Percentiles rank a stretch among this genome's conserved stretches.
These are phyloP conservation scores for Hyaena hyaena DNA, from an alignment of 2,113 vertebrate genomes.

Conservation along the genomic window DNA sequence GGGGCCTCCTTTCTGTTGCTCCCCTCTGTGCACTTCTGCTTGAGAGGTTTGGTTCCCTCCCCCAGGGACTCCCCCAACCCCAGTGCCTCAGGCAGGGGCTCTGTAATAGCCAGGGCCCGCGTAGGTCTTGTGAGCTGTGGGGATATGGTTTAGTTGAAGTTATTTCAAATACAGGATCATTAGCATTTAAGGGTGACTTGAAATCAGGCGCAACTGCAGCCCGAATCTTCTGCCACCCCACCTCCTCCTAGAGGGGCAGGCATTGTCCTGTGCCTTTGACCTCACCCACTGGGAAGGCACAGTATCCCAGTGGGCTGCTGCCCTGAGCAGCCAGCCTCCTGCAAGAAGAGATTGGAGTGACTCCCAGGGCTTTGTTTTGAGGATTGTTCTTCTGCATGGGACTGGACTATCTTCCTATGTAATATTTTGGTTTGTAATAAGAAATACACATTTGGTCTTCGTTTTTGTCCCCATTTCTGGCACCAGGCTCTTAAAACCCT, in stretches of 20 bases:
- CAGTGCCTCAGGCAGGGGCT: not conserved
- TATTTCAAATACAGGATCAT: not conserved
- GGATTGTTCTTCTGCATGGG: not conserved
- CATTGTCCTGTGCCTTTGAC: not conserved
- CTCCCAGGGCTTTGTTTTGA: not conserved
- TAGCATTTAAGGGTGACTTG: not conserved
- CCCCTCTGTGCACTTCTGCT: not conserved
- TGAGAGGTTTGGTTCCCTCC: not conserved
- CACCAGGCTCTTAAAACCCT: not conserved
- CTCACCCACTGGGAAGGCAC: not conserved
- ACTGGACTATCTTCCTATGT: not conserved
- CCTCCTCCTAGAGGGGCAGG: not conserved
- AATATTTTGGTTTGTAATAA: not conserved
- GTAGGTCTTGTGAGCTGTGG: not conserved
- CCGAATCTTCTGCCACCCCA: not conserved
- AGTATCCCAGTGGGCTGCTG: not conserved
- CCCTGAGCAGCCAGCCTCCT: not conserved
- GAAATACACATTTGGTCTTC: not conserved
- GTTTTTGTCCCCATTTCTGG: not conserved
- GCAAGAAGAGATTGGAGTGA: not conserved
- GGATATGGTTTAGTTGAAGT: accelerated
- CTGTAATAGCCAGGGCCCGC: not conserved
- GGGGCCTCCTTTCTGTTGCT: not conserved
- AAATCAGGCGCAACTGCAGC: not conserved
- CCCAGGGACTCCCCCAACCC: not conserved